Evolutionary conservation across 35 echinoderm and acorn worm genomes (phyloP).

Genomic region (Ptychodera flava): DNA sequence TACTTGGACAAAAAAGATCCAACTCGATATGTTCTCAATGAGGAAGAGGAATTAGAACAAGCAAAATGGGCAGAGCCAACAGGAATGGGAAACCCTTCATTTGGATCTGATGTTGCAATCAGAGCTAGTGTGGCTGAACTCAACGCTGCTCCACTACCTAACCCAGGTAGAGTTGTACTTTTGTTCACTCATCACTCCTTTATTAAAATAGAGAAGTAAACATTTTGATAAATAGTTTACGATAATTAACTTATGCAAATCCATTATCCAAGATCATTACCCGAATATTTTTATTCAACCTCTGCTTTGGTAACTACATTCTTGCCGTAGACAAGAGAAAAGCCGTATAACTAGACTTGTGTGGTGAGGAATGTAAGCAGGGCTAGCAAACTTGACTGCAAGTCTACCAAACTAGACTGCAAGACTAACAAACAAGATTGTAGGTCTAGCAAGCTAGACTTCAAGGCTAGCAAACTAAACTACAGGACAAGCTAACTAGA

Average conservation of each 20-base stretch:
- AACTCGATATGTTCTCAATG: constrained; percentile 1
- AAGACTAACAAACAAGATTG: no score
- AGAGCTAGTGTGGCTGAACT: not conserved
- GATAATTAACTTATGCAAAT: not conserved
- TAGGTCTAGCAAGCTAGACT: no score
- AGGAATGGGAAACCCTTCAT: not conserved
- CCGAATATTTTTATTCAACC: not conserved
- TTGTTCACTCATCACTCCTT: not conserved
- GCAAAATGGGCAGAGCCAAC: not conserved
- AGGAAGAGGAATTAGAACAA: not conserved
- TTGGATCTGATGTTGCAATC: not conserved
- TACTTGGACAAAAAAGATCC: constrained; percentile 45
- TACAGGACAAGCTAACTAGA: no score
- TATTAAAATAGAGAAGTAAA: not conserved
- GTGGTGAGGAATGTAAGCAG: no score
- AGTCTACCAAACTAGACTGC: no score
- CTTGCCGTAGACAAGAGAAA: no score
- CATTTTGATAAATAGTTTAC: not conserved
- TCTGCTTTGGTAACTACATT: no score
- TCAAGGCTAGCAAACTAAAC: no score
- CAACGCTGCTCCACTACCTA: not conserved
- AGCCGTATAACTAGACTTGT: no score
- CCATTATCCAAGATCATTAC: not conserved
- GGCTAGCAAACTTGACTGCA: no score
- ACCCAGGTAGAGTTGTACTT: not conserved